phyloP scores from a whole-genome alignment of 2,888 invertebrate species.

The Microctonus brassicae region DNA sequence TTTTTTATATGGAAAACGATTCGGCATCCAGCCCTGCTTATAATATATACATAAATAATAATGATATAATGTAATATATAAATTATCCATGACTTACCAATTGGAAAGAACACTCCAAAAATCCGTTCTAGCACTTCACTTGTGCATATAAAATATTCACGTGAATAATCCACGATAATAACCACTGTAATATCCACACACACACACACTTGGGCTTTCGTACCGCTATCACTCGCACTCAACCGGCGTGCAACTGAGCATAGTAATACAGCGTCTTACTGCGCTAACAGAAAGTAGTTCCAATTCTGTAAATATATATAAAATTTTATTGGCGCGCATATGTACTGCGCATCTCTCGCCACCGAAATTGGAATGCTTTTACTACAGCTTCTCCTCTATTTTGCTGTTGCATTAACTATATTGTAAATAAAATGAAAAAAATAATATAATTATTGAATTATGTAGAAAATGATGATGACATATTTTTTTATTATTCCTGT shows the following conservation, averaged over 20 bases:
- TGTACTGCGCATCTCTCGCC: not conserved
- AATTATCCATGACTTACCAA: constrained; percentile 59
- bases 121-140: constrained; percentile 58
- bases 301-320: constrained; percentile 16
- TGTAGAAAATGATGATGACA: not conserved
- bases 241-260: constrained; percentile 68
- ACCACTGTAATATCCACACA: constrained; percentile 56
- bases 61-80: too few relatives aligned
- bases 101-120: constrained; percentile 55
- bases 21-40: not conserved
- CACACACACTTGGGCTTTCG: constrained; percentile 23
- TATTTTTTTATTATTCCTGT: not conserved
- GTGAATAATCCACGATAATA: constrained; percentile 44
- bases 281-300: constrained; percentile 60
- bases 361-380: not conserved
- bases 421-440: not conserved
- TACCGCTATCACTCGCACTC: constrained; percentile 43
- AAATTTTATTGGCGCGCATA: not conserved
- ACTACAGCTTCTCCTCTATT: too few relatives aligned
- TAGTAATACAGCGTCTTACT: constrained; percentile 54
- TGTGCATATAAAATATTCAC: constrained; percentile 57
- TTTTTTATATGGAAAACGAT: constrained; percentile 56
- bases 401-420: not conserved
- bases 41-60: constrained; percentile 9
- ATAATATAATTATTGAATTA: not conserved